These are phyloP conservation scores for Ondatra zibethicus DNA, from an alignment of 2,113 vertebrate genomes.

Conservation along the genomic window DNA sequence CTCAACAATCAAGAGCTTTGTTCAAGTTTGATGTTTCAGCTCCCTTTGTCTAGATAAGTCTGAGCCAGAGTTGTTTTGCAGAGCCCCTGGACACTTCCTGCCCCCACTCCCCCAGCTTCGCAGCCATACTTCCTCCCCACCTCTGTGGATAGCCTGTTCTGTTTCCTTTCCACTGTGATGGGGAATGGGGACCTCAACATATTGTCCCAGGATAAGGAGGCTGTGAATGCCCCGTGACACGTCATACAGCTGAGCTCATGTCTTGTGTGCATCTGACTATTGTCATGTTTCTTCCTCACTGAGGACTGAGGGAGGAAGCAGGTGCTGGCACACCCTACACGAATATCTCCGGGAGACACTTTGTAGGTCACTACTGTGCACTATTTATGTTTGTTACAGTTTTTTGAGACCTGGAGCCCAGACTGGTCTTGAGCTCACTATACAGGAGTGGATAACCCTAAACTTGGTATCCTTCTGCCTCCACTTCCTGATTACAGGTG, in stretches of 20 bases:
- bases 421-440: background rate
- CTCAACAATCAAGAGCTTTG: background rate
- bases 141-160: conserved; percentile 12
- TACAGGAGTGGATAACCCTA: no score
- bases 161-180: conserved; percentile 20
- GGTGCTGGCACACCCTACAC: background rate
- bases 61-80: background rate
- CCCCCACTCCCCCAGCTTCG: background rate
- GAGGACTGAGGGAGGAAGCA: background rate
- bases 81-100: background rate
- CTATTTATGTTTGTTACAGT: background rate
- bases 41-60: background rate
- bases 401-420: background rate
- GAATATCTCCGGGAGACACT: conserved; percentile 43
- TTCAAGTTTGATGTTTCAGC: background rate
- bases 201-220: conserved; percentile 17
- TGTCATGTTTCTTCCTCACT: background rate
- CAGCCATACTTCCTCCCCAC: background rate
- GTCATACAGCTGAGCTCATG: conserved; percentile 44
- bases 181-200: background rate
- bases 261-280: background rate
- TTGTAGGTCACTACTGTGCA: background rate
- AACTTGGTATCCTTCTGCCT: background rate
- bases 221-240: conserved; percentile 18
- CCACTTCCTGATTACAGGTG: background rate